Evolutionary conservation across 2,888 invertebrate species (phyloP), one percentile per base, ranked within the genome.

Genomic region (Hyles lineata): DNA sequence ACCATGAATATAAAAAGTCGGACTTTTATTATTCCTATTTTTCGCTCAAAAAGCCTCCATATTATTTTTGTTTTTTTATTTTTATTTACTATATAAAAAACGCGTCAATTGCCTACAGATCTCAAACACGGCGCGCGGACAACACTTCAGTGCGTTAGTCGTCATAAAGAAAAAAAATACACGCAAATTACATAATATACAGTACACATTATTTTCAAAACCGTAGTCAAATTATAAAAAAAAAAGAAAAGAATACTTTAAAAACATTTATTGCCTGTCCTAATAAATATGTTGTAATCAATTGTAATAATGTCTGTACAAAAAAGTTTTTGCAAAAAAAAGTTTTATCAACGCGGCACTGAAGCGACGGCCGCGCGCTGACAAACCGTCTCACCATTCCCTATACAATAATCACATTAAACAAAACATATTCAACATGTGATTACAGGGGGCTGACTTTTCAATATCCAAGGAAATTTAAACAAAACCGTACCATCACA

Each of bases 401-500:
- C 50, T 67, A 25, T 50, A 67, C 67, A 67, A 67, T 67, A 67
- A 67, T 67, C 67, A 67, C 67, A 67, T 67, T 55, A 62, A 63
- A 71, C 21, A 61, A 73, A 63, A 62, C 70, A 52, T 59, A 71
- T 52, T 21, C 52, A 71, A 71, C 70, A 69, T 70, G 43, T 73
- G 60, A 63, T 72, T 75, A 63, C 60, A 43, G 43, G 23, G 67
- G 50, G 67, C 67, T 67, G 67, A 67, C 50, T 67, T 67, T 63
- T 67, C 43, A 71, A 62, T 70, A 58, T 74, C 75, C 69, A 75
- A 74, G n/a, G 23, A 71, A 35, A 59, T 59, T 71, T 32, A 21
- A 71, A 71, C 43, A 59, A 71, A 60, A 70, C 3, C 70, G 58
- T 35, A 70, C 72, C 71, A 76, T 73, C 73, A 74, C 74, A 76